Conservation (phyloP, 2,113 vertebrate species). For the Channa argus region DNA sequence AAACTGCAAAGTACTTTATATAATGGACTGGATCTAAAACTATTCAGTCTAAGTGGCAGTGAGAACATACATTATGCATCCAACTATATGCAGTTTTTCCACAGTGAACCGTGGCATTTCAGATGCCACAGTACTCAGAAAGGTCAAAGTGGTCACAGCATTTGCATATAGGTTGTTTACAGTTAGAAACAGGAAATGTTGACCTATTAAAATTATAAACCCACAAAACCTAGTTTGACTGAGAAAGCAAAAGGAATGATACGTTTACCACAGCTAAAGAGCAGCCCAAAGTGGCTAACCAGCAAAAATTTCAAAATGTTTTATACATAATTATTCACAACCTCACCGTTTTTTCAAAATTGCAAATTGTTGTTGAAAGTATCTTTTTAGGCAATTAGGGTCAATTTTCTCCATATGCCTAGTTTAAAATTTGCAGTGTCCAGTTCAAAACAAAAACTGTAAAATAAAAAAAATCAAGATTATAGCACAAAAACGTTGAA, state of each 20-base stretch:
- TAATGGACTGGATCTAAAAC: neutral
- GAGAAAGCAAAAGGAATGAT: conserved; percentile 14
- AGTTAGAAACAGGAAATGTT: conserved; percentile 31
- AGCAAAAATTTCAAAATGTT: neutral
- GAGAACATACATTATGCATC: neutral
- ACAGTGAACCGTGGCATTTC: conserved; percentile 22
- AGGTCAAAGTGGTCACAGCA: conserved; percentile 8
- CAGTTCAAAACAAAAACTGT: neutral
- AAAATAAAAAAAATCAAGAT: neutral
- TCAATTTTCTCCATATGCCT: neutral
- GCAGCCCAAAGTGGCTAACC: neutral
- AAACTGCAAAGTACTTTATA: neutral
- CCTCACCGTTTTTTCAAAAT: too few relatives aligned
- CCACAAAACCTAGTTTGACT: conserved; percentile 1
- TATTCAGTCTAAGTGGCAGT: neutral
- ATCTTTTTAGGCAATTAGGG: neutral
- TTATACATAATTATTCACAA: too few relatives aligned
- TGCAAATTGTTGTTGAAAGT: too few relatives aligned
- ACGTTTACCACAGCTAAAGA: conserved; percentile 3
- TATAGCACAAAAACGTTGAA: conserved; percentile 25
- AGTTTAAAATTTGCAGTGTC: neutral
- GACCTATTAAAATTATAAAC: conserved; percentile 14
- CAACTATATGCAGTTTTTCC: neutral
- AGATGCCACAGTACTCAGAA: neutral
- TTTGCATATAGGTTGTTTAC: conserved; percentile 31